Conservation (phyloP, 2,888 invertebrate species). For the Steinernema carpocapsae region DNA sequence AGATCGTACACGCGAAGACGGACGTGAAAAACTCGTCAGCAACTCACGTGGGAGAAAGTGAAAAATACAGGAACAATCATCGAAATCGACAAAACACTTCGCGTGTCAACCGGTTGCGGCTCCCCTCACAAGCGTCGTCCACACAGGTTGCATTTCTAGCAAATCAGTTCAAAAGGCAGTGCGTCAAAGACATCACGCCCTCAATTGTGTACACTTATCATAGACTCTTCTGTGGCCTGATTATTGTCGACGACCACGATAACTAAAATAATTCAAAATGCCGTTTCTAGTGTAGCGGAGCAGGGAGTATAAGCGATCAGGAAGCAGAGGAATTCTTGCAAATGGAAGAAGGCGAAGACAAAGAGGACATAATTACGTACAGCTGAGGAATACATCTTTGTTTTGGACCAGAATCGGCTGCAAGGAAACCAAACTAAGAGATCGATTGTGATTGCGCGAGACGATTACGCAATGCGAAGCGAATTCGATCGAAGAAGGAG, state of each 20-base stretch:
- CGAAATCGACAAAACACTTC: background rate
- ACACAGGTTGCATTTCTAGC: too few species aligned
- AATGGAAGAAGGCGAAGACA: background rate
- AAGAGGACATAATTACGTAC: too few species aligned
- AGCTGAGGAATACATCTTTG: background rate
- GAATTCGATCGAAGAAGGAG: background rate
- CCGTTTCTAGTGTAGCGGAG: background rate
- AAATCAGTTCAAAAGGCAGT: too few species aligned
- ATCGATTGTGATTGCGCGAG: slow-evolving; percentile 2
- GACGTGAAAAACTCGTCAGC: background rate
- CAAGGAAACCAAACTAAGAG: background rate
- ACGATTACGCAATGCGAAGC: slow-evolving; percentile 3
- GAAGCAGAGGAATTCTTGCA: background rate
- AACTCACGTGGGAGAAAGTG: background rate
- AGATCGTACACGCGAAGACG: background rate
- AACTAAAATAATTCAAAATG: background rate
- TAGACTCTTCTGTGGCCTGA: background rate
- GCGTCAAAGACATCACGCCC: too few species aligned
- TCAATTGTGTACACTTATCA: slow-evolving; percentile 16
- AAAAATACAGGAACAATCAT: background rate
- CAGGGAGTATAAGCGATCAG: too few species aligned
- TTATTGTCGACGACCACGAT: background rate
- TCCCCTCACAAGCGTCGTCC: background rate
- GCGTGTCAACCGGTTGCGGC: background rate
- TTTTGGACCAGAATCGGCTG: too few species aligned